Base-by-base conservation (phyloP, 2,113 vertebrate species). In the Oncorhynchus masou region DNA sequence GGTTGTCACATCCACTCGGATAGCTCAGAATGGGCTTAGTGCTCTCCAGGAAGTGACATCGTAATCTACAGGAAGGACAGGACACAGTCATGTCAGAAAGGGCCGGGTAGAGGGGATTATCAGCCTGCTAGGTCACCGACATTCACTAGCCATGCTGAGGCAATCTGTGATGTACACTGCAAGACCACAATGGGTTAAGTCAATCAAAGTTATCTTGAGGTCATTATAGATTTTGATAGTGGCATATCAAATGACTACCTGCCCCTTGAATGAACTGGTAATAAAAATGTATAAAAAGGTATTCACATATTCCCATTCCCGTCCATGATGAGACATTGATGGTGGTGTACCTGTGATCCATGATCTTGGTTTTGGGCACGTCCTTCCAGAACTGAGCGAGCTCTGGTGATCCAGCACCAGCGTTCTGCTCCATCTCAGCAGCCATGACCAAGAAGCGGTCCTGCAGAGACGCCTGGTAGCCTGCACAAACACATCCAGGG, bases 361-460 rank as follows among this genome's bases (percentile, higher is more conserved):
- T 95, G 76, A 99, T 81, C 88, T 97, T 98, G 77, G 74, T 80
- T 90, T 95, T 95, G 2, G 94, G 93, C 19, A 99, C 94, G 86
- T 98, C 97, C 79, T 97, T 99, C 98, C 98, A 99, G 90, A 98
- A 99, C 85, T 96, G 96, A 24, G 94, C 68, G 29, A 99, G 84
- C 77, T 99, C 98, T 80, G 94, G 91, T 29, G 91, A 75, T 39
- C 91, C 92, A 1, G 78, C 83, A 65, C 89, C 94, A 77, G 88
- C 79, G 11, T 82, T 71, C 74, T 92, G 89, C n/a, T 99, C 97
- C 96, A 98, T 98, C 92, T 99, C 98, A 25, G 97, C 98, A 31
- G 96, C 97, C 97, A 99, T 98, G 20, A 99, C 93, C 82, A 99
- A 90, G 87, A 99, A 99, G 48, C 97, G 92, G 91, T 98, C 98